Evolutionary conservation across 1,140 invertebrate species (phyloP).

Genomic region (Sitophilus oryzae): DNA sequence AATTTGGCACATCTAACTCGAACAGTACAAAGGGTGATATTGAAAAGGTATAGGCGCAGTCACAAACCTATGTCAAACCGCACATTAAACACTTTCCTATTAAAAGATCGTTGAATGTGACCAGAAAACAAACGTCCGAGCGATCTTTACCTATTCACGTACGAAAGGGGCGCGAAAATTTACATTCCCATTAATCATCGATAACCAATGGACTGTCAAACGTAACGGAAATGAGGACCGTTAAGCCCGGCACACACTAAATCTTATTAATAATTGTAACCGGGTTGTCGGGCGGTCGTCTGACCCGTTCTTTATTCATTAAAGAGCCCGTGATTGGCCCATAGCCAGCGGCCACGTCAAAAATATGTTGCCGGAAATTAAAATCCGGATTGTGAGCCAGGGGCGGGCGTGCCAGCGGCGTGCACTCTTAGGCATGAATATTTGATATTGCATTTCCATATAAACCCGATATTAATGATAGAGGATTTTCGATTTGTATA

Average conservation of each 20-base stretch:
- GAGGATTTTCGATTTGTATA: too few relatives aligned
- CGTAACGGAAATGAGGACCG: conserved; percentile 18
- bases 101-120: background rate
- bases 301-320: conserved; percentile 23
- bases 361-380: conserved; percentile 17
- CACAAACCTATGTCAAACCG: background rate
- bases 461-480: too few relatives aligned
- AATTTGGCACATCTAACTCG: too few relatives aligned
- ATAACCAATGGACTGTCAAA: conserved; percentile 17
- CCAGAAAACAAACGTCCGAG: background rate
- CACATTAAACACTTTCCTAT: background rate
- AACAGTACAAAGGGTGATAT: too few relatives aligned
- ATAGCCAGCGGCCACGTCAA: conserved; percentile 15
- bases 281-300: conserved; percentile 2
- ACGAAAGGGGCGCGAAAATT: conserved; percentile 5
- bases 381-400: conserved; percentile 3
- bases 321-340: conserved; percentile 18
- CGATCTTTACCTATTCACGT: conserved; percentile 9
- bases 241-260: conserved; percentile 22
- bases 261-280: conserved; percentile 24
- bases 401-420: background rate
- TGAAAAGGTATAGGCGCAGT: too few relatives aligned
- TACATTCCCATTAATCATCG: conserved; percentile 20
- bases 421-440: background rate
- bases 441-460: too few relatives aligned